These are phyloP conservation scores for Cossypha polioptera DNA, from an alignment of 2,797 vertebrate species.

Conservation along the genomic window DNA sequence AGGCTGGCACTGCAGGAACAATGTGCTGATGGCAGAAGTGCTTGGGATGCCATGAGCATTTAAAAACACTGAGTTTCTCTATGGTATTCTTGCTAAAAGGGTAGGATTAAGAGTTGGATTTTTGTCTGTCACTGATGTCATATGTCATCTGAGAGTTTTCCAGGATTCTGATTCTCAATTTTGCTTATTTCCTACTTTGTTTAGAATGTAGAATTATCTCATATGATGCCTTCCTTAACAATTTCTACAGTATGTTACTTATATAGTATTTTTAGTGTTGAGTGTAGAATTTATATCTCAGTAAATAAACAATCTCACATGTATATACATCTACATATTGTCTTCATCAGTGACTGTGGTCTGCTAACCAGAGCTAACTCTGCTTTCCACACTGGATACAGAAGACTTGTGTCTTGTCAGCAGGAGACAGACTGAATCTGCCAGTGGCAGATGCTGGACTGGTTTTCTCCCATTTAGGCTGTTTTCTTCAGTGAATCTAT, in stretches of 20 bases:
- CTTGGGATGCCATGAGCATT: accelerated
- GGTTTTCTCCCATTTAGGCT: neutral
- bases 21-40: neutral
- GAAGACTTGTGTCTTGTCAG: neutral
- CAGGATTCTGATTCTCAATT: neutral
- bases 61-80: neutral
- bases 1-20: neutral
- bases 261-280: neutral
- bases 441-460: neutral
- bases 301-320: neutral
- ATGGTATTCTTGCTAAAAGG: neutral
- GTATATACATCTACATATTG: neutral
- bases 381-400: neutral
- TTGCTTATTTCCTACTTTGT: neutral
- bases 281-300: neutral
- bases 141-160: neutral
- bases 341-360: neutral
- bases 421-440: neutral
- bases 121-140: neutral
- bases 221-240: neutral
- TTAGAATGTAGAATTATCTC: neutral
- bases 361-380: neutral
- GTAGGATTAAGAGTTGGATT: neutral
- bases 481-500: neutral
- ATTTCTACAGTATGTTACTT: neutral